These are phyloP conservation scores for Corydoras sp. DNA, from an alignment of 2,113 vertebrate genomes.

Conservation along the genomic window DNA sequence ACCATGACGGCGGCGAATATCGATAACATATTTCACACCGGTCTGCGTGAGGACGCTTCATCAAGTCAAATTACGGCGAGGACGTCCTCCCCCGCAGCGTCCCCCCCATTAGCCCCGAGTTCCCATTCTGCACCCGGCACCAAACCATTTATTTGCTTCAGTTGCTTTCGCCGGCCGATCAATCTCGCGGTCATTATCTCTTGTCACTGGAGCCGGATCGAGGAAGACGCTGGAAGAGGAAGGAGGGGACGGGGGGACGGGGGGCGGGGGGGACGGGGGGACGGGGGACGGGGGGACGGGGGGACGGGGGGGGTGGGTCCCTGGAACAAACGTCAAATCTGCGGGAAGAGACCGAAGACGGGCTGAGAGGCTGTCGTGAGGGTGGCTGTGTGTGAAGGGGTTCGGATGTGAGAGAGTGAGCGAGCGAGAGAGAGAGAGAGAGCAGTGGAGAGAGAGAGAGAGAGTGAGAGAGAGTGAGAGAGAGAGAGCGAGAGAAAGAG, in stretches of 20 bases:
- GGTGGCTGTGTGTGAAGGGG: constrained; percentile 26
- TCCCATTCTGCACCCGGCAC: constrained; percentile 60
- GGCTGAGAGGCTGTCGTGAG: constrained; percentile 23
- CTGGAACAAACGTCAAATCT: constrained; percentile 34
- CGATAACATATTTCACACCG: constrained; percentile 70
- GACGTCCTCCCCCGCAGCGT: constrained; percentile 65
- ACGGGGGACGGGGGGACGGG: too few species aligned
- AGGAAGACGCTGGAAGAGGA: constrained; percentile 42
- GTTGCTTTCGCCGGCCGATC: constrained; percentile 64
- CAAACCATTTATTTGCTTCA: constrained; percentile 70
- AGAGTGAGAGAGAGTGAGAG: too few species aligned
- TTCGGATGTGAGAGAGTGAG: background rate
- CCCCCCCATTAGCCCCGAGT: constrained; percentile 63
- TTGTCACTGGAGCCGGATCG: constrained; percentile 60
- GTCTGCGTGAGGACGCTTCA: constrained; percentile 59
- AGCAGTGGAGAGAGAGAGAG: too few species aligned
- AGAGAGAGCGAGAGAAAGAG: too few species aligned
- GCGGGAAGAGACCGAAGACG: constrained; percentile 28
- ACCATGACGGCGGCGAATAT: constrained; percentile 71
- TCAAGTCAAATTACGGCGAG: constrained; percentile 62
- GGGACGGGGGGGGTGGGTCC: constrained; percentile 8
- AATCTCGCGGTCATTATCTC: constrained; percentile 70
- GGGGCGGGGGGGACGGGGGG: background rate
- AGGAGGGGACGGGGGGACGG: constrained; percentile 18
- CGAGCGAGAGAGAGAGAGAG: background rate